Evolutionary conservation across 2,888 invertebrate species (phyloP).

Genomic region (Phoenoteleia sp.): DNA sequence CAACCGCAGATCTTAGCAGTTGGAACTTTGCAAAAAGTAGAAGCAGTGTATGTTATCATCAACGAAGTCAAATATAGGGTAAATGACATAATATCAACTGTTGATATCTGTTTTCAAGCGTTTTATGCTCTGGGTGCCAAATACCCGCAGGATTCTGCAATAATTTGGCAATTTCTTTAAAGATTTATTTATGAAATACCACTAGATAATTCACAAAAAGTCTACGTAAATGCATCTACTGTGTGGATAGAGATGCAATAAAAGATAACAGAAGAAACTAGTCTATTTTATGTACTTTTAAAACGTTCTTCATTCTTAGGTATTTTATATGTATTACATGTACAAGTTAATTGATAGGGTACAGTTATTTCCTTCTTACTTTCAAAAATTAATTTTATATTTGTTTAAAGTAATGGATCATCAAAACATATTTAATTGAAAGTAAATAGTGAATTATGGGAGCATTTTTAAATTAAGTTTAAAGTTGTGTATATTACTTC

Average conservation of each 20-base stretch:
- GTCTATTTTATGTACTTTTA: no score
- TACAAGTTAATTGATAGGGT: no score
- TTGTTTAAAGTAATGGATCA: not conserved
- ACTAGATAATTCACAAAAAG: not conserved
- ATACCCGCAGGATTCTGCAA: not conserved
- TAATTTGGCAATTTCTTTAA: conserved; percentile 23
- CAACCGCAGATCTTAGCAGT: conserved; percentile 14
- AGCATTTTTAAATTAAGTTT: no score
- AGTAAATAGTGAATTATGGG: not conserved
- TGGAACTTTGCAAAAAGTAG: no score
- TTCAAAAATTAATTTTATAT: not conserved
- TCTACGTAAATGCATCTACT: conserved; percentile 5
- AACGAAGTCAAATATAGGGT: conserved; percentile 9
- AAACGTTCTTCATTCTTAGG: no score
- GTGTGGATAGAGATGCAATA: conserved; percentile 10
- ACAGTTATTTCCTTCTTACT: no score
- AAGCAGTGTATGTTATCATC: conserved; percentile 1
- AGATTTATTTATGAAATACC: not conserved
- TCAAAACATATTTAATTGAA: not conserved
- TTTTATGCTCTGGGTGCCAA: conserved; percentile 10
- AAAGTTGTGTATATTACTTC: no score
- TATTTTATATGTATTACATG: no score
- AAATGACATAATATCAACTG: not conserved
- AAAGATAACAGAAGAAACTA: not conserved
- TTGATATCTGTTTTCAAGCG: not conserved